A percentile compares a stretch with the other conserved stretches of the same genome.
phyloP scores from a whole-genome alignment of 2,888 invertebrate species.

The Drosophila anomelani region DNA sequence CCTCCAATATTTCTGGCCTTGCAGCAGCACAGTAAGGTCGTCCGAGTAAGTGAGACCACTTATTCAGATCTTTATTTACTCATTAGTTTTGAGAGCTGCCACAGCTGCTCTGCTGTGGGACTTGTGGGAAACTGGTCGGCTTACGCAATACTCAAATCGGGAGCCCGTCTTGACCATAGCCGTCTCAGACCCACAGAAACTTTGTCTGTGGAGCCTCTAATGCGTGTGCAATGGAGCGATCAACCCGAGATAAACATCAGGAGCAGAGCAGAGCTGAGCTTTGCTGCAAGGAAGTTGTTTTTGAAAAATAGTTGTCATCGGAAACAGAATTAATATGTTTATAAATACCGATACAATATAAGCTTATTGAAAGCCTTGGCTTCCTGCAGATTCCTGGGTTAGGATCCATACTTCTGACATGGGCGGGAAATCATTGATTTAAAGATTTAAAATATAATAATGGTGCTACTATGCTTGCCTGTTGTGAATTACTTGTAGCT shows the following conservation, averaged over 20 bases:
- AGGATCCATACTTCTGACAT: not conserved
- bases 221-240: constrained; percentile 22
- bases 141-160: constrained; percentile 52
- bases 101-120: not conserved
- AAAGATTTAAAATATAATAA: too few relatives aligned
- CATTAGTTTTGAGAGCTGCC: not conserved
- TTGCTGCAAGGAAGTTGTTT: constrained; percentile 23
- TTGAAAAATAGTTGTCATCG: constrained; percentile 2
- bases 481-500: not conserved
- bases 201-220: constrained; percentile 7
- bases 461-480: too few relatives aligned
- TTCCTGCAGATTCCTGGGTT: not conserved
- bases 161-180: constrained; percentile 36
- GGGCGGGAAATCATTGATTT: too few relatives aligned
- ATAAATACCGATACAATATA: not conserved
- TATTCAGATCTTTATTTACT: constrained; percentile 1
- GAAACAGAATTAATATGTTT: constrained; percentile 13
- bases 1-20: not conserved
- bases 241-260: constrained; percentile 28
- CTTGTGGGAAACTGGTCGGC: constrained; percentile 56
- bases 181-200: constrained; percentile 4
- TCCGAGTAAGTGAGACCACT: constrained; percentile 28
- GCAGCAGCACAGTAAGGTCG: constrained; percentile 32
- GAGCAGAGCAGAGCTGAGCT: constrained; percentile 5
- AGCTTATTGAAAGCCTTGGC: not conserved